Base-by-base conservation (phyloP, 1,140 invertebrate genomes). In the Hylyphantes graminicola region DNA sequence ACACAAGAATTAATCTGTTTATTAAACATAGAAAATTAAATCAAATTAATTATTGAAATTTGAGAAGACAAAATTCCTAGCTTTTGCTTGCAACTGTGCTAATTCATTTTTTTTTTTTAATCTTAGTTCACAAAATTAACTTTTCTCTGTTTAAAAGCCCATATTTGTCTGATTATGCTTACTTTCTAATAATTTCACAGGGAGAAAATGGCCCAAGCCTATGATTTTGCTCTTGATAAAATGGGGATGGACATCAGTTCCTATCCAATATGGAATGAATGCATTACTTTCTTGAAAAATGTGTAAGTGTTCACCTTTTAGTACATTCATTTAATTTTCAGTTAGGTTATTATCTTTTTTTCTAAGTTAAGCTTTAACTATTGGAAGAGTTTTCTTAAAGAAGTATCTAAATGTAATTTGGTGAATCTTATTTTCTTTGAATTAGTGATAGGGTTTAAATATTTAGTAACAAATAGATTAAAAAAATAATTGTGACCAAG, bases 121-220 rank as follows among this genome's bases (percentile, higher is more conserved):
- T 35, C 35, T 21, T 51, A 15, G 13, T 53, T n/a, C 0, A 51
- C 4, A 5, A 51, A 8, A 12, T 19, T 19, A 19, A 21, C 48
- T 65, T 61, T 65, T 19, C 35, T 35, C 19, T n/a, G 7, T 65
- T 15, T 21, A 65, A 65, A 35, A 35, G 5, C 35, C 35, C 19
- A 65, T 72, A 12, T 21, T 50, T 70, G 35, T 35, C 35, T 35
- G 35, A 35, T 35, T 35, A 35, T 35, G 35, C 5, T 35, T 5
- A 35, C 35, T 35, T 35, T 35, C 5, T 35, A 2, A 35, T 65
- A 17, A 65, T 53, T 17, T 92, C 91, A 68, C 90, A 98, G 97
- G 88, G 98, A 99, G 90, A 99, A 99, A 92, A 98, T 99, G 96
- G 97, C 97, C 0, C 97, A 99, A 90, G 98, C 98, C 0, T 99